These are phyloP conservation scores for Caiman crocodilus DNA, from an alignment of 2,797 vertebrate species.

Conservation along the genomic window DNA sequence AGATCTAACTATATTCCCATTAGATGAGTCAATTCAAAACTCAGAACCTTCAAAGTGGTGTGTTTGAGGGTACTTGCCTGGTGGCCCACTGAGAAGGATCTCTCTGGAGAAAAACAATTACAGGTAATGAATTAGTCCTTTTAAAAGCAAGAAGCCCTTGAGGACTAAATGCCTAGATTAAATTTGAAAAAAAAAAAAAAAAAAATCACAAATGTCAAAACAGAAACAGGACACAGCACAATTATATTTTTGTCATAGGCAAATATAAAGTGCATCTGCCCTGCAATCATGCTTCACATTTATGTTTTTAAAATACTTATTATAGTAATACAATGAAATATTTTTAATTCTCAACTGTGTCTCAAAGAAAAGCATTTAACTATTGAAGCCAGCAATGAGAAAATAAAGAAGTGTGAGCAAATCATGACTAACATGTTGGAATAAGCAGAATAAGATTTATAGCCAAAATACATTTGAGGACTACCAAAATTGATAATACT, in stretches of 20 bases:
- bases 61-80: neutral
- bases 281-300: neutral
- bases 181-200: neutral
- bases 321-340: neutral
- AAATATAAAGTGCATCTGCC: neutral
- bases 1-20: neutral
- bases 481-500: neutral
- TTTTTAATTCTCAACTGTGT: neutral
- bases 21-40: neutral
- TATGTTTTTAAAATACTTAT: neutral
- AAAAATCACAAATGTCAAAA: neutral
- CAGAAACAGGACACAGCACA: neutral
- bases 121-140: neutral
- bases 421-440: neutral
- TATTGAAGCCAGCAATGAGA: neutral
- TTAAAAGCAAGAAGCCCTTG: neutral
- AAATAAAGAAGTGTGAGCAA: neutral
- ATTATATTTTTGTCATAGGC: neutral
- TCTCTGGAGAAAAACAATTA: neutral
- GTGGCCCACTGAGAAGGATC: conserved; percentile 1
- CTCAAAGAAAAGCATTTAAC: neutral
- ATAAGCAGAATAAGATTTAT: neutral
- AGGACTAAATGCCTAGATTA: neutral
- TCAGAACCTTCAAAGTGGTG: neutral
- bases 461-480: neutral